Base-by-base conservation (phyloP, 1,140 invertebrate genomes). In the Euura lappo region DNA sequence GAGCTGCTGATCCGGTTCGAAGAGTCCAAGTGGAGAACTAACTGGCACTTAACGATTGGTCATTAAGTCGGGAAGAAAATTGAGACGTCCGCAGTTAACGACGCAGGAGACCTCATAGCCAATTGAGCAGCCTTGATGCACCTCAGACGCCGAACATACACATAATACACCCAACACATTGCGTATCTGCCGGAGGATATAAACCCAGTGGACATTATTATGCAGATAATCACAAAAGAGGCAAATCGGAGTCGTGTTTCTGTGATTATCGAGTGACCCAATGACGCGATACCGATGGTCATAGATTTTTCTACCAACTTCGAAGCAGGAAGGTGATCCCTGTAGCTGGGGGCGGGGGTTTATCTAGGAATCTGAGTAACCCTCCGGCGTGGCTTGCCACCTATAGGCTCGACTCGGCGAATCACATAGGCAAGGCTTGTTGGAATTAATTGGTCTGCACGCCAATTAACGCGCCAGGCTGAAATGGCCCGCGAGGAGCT, bases 41-140 rank as follows among this genome's bases (percentile, higher is more conserved):
- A 60, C 51, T 6, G 51, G 51, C 51, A 60, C 51, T 60, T 60
- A 60, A 60, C 51, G 51, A 60, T 60, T 60, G 51, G 51, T 60
- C 51, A 60, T 60, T 60, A 60, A 60, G 51, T n/a, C 51, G 51
- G 51, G 51, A 60, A 60, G 51, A 60, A 60, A 60, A 60, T 60
- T 60, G 51, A 60, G 51, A 60, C 51, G 51, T 60, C 51, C 51
- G 28, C 28, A n/a, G 51, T 60, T 60, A 60, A 60, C 51, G 51
- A 60, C 51, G 51, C 6, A 60, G 51, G 51, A 60, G 51, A 60
- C 51, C 51, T 60, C 51, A 60, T 60, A 60, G 51, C 51, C 51
- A 60, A 60, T 60, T 60, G 51, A 60, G 51, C 51, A 60, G 47
- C 8, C 51, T n/a, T 60, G 10, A 60, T 60, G 51, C 51, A 60